Base-by-base conservation (phyloP, 2,113 vertebrate genomes). In the Macaca mulatta region DNA sequence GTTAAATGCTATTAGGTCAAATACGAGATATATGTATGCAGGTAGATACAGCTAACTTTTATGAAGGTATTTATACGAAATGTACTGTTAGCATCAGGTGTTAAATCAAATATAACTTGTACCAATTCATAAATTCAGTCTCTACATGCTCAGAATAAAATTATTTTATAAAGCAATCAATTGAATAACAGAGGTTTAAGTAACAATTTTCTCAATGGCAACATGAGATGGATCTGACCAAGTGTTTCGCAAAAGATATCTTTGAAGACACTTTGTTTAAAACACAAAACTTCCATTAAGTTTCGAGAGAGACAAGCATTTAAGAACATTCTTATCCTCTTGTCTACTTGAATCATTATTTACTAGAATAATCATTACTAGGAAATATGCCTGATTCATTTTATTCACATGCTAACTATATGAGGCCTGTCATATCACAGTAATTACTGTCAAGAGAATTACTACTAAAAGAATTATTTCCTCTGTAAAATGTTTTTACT, bases 391-490 rank as follows among this genome's bases (percentile, higher is more conserved):
- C 48, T 92, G 30, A 70, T 92, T 98, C 97, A 93, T 90, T 87
- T 38, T 96, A 27, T 82, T 97, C 72, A 30, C 89, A 93, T 93
- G 96, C 40, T 97, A 98, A 96, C 18, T 50, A 84, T 97, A 92
- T 17, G 55, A 40, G 5, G 18, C 89, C 45, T 81, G 89, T 95
- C 83, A 98, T 48, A 91, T 82, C 38, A 93, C 10, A 94, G 32
- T 40, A 88, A 98, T 97, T 98, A 97, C 78, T 98, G 83, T 74
- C 78, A 98, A 93, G 89, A 90, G 95, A 98, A 94, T 59, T 32
- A 72, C 96, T 96, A 92, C 1, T 25, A 94, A 93, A 98, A 96
- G 55, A 93, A 92, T 87, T 80, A 89, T 97, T 79, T 96, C 97
- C 89, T 85, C 48, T 94, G 67, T 59, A 88, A 55, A 95, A 69